Conservation (phyloP, 2,888 invertebrate genomes). For the Pheosia tremula region DNA sequence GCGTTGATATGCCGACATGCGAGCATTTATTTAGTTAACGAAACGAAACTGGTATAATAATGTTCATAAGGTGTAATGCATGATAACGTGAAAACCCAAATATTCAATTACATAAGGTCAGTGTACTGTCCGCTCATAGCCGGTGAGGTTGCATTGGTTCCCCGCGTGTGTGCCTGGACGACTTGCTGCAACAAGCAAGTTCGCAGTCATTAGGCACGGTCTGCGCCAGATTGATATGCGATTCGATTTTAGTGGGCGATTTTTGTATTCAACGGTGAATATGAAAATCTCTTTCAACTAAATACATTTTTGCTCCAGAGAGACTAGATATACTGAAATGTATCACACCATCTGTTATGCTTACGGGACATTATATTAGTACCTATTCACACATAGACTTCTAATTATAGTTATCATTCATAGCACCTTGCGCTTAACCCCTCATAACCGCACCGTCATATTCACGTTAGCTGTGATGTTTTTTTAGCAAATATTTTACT, state of each 20-base stretch:
- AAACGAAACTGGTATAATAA: constrained; percentile 58
- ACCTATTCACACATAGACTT: constrained; percentile 33
- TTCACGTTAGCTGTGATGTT: constrained; percentile 79
- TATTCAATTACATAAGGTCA: constrained; percentile 31
- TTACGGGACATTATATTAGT: constrained; percentile 20
- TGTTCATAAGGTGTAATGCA: constrained; percentile 65
- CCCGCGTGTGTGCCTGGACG: constrained; percentile 74
- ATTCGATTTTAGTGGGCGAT: constrained; percentile 77
- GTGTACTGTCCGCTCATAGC: constrained; percentile 34
- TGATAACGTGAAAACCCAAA: constrained; percentile 58
- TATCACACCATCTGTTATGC: constrained; percentile 39
- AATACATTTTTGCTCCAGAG: constrained; percentile 60
- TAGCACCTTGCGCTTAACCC: constrained; percentile 65
- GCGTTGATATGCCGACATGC: constrained; percentile 81
- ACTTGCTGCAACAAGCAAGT: constrained; percentile 81
- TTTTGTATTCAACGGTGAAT: constrained; percentile 73
- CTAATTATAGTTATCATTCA: constrained; percentile 66
- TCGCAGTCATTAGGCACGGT: constrained; percentile 72
- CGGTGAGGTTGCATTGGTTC: constrained; percentile 40
- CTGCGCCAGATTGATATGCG: constrained; percentile 65
- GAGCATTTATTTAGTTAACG: constrained; percentile 82
- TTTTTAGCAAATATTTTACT: constrained; percentile 64
- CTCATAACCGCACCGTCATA: constrained; percentile 56
- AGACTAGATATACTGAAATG: constrained; percentile 42
- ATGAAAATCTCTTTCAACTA: constrained; percentile 82